Evolutionary conservation across 2,797 vertebrate genomes (phyloP).

Genomic region (Cossypha caffra): DNA sequence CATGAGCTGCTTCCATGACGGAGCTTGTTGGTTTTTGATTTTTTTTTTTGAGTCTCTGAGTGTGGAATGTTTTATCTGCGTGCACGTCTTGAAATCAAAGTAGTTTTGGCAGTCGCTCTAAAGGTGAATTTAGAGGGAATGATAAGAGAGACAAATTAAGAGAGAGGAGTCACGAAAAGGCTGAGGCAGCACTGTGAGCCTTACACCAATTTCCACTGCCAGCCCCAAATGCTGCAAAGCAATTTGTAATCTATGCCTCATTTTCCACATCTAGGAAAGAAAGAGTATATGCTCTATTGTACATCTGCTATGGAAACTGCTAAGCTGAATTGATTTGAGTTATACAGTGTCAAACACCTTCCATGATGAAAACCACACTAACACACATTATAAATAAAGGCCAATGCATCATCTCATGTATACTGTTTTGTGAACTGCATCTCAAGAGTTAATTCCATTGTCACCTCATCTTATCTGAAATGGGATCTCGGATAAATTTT

Average conservation of each 20-base stretch:
- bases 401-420: background rate
- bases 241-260: background rate
- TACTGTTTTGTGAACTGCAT: background rate
- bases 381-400: background rate
- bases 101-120: constrained; percentile 7
- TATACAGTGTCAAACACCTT: background rate
- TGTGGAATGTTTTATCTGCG: background rate
- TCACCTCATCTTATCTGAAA: background rate
- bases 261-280: background rate
- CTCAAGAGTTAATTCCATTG: background rate
- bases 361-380: background rate
- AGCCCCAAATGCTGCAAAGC: background rate
- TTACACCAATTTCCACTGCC: background rate
- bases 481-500: background rate
- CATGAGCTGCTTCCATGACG: background rate
- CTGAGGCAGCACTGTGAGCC: background rate
- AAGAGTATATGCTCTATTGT: background rate
- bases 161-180: background rate
- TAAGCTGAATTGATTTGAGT: background rate
- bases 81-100: background rate
- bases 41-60: background rate
- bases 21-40: background rate
- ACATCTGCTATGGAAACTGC: background rate
- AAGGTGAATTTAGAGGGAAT: constrained; percentile 34
- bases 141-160: background rate